A percentile compares a stretch with the other conserved stretches of the same genome.
phyloP scores from a whole-genome alignment of 2,113 vertebrate species.

The Dermatemys mawii region DNA sequence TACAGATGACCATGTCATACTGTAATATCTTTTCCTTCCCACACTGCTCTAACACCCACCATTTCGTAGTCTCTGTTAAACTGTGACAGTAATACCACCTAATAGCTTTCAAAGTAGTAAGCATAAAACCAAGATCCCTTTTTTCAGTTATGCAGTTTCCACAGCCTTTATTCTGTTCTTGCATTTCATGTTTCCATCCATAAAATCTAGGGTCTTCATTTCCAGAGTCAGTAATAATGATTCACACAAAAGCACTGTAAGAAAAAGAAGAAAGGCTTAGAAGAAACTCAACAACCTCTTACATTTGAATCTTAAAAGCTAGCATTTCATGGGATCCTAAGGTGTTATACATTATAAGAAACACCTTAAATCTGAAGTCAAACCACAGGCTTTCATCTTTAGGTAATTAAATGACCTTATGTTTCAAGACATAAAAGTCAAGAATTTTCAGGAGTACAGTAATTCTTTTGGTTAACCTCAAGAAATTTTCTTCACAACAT shows the following conservation, averaged over 20 bases:
- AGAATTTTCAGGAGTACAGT: conserved; percentile 44
- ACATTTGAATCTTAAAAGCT: not conserved
- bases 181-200: not conserved
- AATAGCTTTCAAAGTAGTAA: not conserved
- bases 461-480: conserved; percentile 53
- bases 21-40: not conserved
- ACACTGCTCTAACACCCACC: not conserved
- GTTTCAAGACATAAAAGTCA: conserved; percentile 52
- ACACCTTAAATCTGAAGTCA: not conserved
- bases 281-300: not conserved
- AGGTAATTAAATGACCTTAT: conserved; percentile 39
- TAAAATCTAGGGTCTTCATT: not conserved
- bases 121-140: not conserved
- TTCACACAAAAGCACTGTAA: not conserved
- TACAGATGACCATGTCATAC: not conserved
- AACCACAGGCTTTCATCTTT: conserved; percentile 33
- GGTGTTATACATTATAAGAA: conserved; percentile 25
- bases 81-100: not conserved
- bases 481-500: conserved; percentile 48
- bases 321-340: conserved; percentile 24
- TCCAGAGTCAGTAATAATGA: not conserved
- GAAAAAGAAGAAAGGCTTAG: not conserved
- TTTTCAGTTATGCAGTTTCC: not conserved
- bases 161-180: not conserved
- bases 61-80: not conserved